Base-by-base conservation (phyloP, 1,140 invertebrate genomes). In the Aphidius gifuensis region DNA sequence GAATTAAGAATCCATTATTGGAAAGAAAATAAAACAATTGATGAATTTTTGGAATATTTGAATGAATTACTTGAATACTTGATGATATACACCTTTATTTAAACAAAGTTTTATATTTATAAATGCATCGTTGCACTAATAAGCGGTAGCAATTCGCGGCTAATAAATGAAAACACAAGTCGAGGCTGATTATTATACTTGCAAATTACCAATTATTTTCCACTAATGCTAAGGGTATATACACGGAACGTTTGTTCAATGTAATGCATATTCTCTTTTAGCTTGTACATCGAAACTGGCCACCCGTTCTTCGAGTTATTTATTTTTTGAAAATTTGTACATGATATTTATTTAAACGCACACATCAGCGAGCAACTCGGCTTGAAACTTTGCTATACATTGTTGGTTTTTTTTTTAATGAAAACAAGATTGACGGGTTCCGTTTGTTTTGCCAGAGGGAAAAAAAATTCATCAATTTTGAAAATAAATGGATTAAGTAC, bases 101-200 rank as follows among this genome's bases (percentile, higher is more conserved):
- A 2, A 32, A 32, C 23, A 32, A 32, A 32, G 23, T 32, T 32
- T 32, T 32, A 70, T 16, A 16, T 16, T 66, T 69, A 68, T 62
- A 67, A 70, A 73, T 68, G 71, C 73, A 67, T 72, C 67, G 66
- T 59, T 68, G 66, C 68, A 67, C 72, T 76, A 74, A 77, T 73
- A 74, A 76, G 67, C 67, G 65, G 58, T 64, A 68, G 63, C 69
- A 70, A 71, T 75, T 74, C 71, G 69, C 71, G 70, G 68, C 60
- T 74, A 76, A 77, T 73, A 75, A 74, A 74, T 71, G 69, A 74
- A 75, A 76, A 73, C 66, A 69, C 69, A 72, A 68, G 64, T 61
- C 57, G 11, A 57, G 45, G 58, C 9, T 38, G 62, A 62, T 57
- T 63, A 75, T 76, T 75, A 76, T 72, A 75, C 73, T 74, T 75